Conservation (phyloP, 2,113 vertebrate species). For the Oncorhynchus tshawytscha region DNA sequence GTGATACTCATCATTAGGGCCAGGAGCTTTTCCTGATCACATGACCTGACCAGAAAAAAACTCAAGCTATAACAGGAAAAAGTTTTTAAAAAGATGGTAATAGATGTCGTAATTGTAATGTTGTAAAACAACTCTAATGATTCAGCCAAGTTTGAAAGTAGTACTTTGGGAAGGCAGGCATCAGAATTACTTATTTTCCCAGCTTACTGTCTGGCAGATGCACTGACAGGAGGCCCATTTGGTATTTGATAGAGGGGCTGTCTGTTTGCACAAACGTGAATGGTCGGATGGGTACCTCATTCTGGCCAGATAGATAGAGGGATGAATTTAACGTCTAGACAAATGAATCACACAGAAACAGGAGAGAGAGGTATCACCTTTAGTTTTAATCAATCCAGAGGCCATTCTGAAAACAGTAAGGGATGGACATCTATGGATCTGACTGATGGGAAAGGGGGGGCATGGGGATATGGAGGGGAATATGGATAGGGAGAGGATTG, state of each 20-base stretch:
- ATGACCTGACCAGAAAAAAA: no score
- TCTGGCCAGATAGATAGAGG: not conserved
- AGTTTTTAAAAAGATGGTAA: no score
- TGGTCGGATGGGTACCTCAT: not conserved
- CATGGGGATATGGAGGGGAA: not conserved
- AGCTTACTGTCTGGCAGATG: constrained; percentile 20
- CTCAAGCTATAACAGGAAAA: no score
- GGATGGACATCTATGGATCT: constrained; percentile 20
- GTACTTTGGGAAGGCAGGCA: not conserved
- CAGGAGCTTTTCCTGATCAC: no score
- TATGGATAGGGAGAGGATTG: no score
- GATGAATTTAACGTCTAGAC: constrained; percentile 18
- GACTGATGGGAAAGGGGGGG: not conserved
- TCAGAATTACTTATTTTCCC: constrained; percentile 4
- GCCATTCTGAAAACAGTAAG: constrained; percentile 59
- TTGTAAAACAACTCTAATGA: no score
- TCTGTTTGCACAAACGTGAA: constrained; percentile 18
- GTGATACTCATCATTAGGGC: no score
- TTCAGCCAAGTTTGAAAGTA: no score
- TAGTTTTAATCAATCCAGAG: constrained; percentile 66
- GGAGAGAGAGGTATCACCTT: constrained; percentile 57
- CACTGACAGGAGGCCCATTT: constrained; percentile 16
- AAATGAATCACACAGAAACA: constrained; percentile 51
- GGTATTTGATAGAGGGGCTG: constrained; percentile 32
- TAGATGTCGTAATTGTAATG: no score